Evolutionary conservation across 1,140 invertebrate genomes (phyloP).

Genomic region (Polyergus mexicanus): DNA sequence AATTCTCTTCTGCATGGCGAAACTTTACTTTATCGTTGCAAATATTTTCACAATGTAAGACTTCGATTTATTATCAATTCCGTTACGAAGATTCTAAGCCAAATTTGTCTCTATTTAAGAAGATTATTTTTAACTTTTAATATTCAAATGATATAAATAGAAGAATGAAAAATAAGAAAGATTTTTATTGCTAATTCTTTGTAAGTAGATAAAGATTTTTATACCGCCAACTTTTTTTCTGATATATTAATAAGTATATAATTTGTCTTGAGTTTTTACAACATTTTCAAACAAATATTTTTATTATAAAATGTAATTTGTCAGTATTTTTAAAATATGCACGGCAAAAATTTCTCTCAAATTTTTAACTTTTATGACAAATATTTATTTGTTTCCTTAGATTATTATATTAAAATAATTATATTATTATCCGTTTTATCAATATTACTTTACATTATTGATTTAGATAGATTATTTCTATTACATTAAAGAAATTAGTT

Average conservation of each 20-base stretch:
- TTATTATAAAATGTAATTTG: neutral
- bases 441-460: neutral
- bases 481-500: neutral
- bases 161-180: neutral
- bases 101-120: neutral
- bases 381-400: neutral
- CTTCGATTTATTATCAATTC: conserved; percentile 18
- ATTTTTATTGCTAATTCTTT: neutral
- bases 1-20: neutral
- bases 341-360: neutral
- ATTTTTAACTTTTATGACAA: neutral
- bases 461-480: neutral
- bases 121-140: neutral
- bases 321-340: neutral
- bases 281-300: neutral
- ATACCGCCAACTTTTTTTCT: neutral
- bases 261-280: neutral
- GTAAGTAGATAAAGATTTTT: neutral
- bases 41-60: neutral
- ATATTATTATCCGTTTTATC: neutral
- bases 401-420: conserved; percentile 4
- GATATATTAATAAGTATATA: neutral
- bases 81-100: neutral
- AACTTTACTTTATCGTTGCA: neutral
- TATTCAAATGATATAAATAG: neutral